Conservation (phyloP, 2,113 vertebrate genomes). For the Notechis scutatus region DNA sequence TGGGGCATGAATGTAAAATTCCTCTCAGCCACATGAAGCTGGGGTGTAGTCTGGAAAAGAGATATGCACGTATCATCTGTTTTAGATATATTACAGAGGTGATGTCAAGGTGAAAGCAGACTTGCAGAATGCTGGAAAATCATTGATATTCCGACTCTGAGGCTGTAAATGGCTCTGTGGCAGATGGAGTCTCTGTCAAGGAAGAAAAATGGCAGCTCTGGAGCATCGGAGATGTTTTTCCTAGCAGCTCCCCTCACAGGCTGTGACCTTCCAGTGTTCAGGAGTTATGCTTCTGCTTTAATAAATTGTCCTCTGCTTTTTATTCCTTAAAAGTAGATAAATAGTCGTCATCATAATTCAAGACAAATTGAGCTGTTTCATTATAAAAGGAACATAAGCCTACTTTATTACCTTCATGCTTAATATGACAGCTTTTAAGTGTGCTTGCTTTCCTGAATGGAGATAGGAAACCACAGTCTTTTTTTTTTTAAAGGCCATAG, state of each 20-base stretch:
- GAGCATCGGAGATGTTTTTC: constrained; percentile 75
- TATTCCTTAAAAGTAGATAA: constrained; percentile 70
- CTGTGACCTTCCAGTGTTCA: constrained; percentile 82
- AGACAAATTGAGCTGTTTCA: constrained; percentile 61
- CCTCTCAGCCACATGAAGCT: constrained; percentile 59
- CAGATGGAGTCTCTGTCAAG: constrained; percentile 98
- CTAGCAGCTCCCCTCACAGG: constrained; percentile 72
- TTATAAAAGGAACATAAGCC: constrained; percentile 54
- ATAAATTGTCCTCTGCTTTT: constrained; percentile 76
- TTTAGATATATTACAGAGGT: constrained; percentile 76
- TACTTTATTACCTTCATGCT: constrained; percentile 54
- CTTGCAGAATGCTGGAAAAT: constrained; percentile 84
- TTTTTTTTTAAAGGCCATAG: background rate
- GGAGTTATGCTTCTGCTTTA: constrained; percentile 70
- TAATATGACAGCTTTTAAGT: constrained; percentile 53
- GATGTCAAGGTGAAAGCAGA: constrained; percentile 89
- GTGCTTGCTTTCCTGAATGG: constrained; percentile 41
- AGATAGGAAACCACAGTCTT: constrained; percentile 13
- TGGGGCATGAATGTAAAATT: constrained; percentile 61
- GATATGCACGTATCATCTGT: constrained; percentile 73
- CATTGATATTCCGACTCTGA: constrained; percentile 95
- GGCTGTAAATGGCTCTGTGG: constrained; percentile 89
- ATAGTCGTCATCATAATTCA: constrained; percentile 70
- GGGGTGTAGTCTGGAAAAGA: constrained; percentile 53
- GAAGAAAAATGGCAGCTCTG: constrained; percentile 92